Evolutionary conservation across 92 coral and sea anemone genomes (phyloP).

Genomic region (Nematostella vectensis): DNA sequence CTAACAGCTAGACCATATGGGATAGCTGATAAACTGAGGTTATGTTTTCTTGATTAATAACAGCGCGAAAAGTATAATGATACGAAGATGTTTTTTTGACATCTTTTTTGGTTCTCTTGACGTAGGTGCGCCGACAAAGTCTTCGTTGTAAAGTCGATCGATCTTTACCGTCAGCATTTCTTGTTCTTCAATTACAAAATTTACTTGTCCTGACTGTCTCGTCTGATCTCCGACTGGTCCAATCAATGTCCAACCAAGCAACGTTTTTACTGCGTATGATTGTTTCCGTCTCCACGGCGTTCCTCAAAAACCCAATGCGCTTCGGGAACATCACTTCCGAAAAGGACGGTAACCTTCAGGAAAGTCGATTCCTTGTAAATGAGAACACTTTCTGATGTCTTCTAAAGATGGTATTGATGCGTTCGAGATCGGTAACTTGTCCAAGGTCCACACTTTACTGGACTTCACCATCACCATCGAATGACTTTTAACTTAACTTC

Average conservation of each 20-base stretch:
- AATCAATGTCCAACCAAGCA: neutral
- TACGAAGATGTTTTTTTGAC: too few relatives aligned
- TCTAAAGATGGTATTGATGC: neutral
- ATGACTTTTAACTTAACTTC: neutral
- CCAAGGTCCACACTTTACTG: neutral
- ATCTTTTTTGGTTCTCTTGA: neutral
- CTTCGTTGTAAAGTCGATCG: neutral
- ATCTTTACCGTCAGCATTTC: neutral
- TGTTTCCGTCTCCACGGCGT: neutral
- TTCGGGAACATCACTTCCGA: neutral
- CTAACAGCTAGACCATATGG: slow-evolving; percentile 88
- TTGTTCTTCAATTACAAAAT: neutral
- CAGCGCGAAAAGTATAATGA: too few relatives aligned
- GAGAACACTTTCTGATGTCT: neutral
- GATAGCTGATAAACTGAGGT: too few relatives aligned
- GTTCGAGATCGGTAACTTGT: neutral
- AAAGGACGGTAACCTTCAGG: neutral
- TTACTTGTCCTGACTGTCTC: neutral
- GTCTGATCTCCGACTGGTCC: neutral
- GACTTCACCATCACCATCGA: neutral
- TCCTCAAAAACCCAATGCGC: neutral
- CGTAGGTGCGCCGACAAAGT: neutral
- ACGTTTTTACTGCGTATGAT: neutral
- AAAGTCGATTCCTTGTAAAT: neutral
- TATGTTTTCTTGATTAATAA: too few relatives aligned